A percentile compares a stretch with the other conserved stretches of the same genome.
These are phyloP conservation scores for Cyrtodaria siliqua DNA, from an alignment of 2,888 invertebrate species.

Conservation along the genomic window DNA sequence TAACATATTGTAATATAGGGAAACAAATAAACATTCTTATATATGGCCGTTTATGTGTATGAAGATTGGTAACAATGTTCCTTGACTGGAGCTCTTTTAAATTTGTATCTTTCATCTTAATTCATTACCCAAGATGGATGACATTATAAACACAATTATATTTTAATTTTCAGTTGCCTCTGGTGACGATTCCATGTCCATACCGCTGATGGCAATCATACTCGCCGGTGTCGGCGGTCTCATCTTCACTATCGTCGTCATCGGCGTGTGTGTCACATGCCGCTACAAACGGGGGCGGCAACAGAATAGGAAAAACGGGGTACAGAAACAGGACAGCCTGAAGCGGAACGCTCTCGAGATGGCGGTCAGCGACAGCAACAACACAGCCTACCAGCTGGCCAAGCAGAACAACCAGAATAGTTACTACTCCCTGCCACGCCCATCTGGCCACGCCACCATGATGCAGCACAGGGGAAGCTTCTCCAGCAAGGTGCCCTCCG, in stretches of 20 bases:
- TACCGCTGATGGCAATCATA: slow-evolving; percentile 76
- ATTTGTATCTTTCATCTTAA: no score
- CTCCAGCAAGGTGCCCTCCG: slow-evolving; percentile 66
- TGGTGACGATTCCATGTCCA: slow-evolving; percentile 10
- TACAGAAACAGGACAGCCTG: slow-evolving; percentile 59
- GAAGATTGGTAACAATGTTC: no score
- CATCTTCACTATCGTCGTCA: slow-evolving; percentile 73
- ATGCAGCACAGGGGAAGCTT: slow-evolving; percentile 65
- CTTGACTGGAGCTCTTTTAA: no score
- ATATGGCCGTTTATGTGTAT: no score
- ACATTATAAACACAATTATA: no score
- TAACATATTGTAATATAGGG: no score
- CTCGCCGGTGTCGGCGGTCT: slow-evolving; percentile 80
- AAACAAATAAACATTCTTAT: no score
- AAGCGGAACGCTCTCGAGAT: slow-evolving; percentile 67
- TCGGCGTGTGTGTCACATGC: slow-evolving; percentile 77
- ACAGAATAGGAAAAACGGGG: slow-evolving; percentile 58
- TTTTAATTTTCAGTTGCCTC: no score
- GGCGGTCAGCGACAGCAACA: slow-evolving; percentile 68
- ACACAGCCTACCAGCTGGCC: slow-evolving; percentile 57
- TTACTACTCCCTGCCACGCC: slow-evolving; percentile 58
- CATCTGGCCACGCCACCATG: slow-evolving; percentile 63
- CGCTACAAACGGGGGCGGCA: slow-evolving; percentile 62
- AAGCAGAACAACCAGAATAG: slow-evolving; percentile 67
- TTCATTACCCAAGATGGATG: no score